Conservation (phyloP, 1,140 invertebrate species). For the Drosophila sp. region DNA sequence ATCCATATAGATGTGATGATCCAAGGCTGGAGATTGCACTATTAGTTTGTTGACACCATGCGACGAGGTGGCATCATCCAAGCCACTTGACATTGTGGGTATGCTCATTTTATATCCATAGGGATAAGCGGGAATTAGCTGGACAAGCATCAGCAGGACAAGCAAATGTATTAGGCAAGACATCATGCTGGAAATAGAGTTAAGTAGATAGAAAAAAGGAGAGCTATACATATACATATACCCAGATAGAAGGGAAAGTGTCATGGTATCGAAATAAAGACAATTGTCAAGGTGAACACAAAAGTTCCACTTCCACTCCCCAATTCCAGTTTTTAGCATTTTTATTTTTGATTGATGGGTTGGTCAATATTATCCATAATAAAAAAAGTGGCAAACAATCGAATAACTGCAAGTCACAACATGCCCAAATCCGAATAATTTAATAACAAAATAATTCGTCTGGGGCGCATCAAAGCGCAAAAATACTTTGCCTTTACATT, state of each 20-base stretch:
- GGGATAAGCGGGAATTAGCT: conserved; percentile 31
- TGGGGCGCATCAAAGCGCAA: conserved; percentile 74
- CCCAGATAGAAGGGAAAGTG: background rate
- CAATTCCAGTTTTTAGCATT: conserved; percentile 1
- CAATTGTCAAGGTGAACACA: conserved; percentile 39
- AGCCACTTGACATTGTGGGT: conserved; percentile 22
- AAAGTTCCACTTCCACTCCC: conserved; percentile 7
- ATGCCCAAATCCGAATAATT: conserved; percentile 69
- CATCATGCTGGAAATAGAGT: conserved; percentile 36
- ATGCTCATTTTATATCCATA: conserved; percentile 41
- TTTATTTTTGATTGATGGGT: conserved; percentile 52
- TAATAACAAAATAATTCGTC: conserved; percentile 76
- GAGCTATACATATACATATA: background rate
- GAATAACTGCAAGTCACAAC: conserved; percentile 70
- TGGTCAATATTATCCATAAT: conserved; percentile 44
- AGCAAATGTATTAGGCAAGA: conserved; percentile 18
- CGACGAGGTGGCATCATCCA: conserved; percentile 10
- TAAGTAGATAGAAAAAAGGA: background rate
- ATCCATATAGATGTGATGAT: conserved; percentile 75
- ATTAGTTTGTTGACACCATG: conserved; percentile 48
- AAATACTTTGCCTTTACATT: conserved; percentile 64
- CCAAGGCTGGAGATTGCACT: conserved; percentile 70
- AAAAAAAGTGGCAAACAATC: conserved; percentile 31
- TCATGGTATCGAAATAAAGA: background rate
- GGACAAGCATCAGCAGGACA: conserved; percentile 27